phyloP scores from a whole-genome alignment of 2,113 vertebrate species.

The Nothobranchius kuhntae region DNA sequence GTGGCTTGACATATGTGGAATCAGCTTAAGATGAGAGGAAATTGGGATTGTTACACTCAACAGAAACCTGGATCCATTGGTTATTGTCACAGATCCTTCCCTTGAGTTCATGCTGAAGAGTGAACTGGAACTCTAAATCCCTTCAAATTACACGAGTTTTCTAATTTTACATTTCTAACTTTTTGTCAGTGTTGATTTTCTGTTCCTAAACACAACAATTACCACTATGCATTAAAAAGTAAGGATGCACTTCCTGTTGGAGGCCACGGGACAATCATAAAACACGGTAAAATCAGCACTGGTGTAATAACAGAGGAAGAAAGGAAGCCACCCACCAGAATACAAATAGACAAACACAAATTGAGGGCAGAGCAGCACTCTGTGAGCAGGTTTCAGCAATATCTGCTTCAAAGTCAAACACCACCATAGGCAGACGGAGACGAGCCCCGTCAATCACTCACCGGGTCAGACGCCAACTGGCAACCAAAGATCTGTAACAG shows the following conservation, averaged over 20 bases:
- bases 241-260: background rate
- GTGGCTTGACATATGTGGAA: too few species aligned
- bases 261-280: constrained; percentile 8
- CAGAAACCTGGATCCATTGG: too few species aligned
- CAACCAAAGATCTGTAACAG: constrained; percentile 57
- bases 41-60: background rate
- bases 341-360: constrained; percentile 36
- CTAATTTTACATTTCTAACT: background rate
- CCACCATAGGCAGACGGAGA: constrained; percentile 38
- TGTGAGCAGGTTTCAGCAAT: constrained; percentile 26
- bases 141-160: background rate
- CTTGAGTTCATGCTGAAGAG: too few species aligned
- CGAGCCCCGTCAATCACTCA: constrained; percentile 62
- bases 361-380: constrained; percentile 41
- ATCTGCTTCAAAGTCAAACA: constrained; percentile 53
- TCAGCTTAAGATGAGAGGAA: too few species aligned
- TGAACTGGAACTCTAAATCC: too few species aligned
- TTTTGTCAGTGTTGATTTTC: background rate
- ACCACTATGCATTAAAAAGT: background rate
- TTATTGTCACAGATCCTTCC: too few species aligned
- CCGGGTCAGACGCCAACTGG: constrained; percentile 62
- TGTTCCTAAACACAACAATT: background rate
- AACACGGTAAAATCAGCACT: constrained; percentile 17
- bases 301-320: constrained; percentile 16
- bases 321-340: constrained; percentile 23